Percentiles rank a stretch among this genome's conserved stretches.
phyloP scores from a whole-genome alignment of 2,113 vertebrate species.

The Phodopus roborovskii region DNA sequence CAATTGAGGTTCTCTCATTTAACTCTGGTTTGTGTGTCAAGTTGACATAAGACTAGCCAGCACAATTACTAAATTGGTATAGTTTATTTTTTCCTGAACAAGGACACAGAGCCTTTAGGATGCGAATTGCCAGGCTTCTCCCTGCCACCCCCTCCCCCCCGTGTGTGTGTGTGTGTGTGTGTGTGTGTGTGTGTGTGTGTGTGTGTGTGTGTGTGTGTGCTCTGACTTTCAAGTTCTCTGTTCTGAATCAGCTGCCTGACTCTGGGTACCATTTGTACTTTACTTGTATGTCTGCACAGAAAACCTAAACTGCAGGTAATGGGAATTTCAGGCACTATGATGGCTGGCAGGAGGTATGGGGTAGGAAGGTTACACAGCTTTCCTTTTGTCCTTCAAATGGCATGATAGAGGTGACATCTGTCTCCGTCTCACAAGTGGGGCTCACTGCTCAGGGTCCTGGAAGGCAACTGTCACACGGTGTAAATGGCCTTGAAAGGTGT shows the following conservation, averaged over 20 bases:
- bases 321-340: neutral
- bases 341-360: conserved; percentile 20
- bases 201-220: neutral
- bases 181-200: neutral
- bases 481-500: neutral
- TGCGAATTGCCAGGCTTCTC: neutral
- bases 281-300: conserved; percentile 19
- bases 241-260: neutral
- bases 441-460: neutral
- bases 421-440: conserved; percentile 48
- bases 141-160: too few species aligned
- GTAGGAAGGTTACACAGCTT: neutral
- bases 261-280: neutral
- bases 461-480: neutral
- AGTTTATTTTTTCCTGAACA: neutral
- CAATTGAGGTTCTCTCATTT: neutral
- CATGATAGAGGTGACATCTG: conserved; percentile 23
- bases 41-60: neutral
- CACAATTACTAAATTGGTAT: neutral
- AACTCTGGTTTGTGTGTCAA: neutral
- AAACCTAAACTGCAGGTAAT: neutral
- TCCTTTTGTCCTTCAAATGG: conserved; percentile 38
- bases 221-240: neutral
- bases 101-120: neutral
- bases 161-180: too few species aligned